Evolutionary conservation across 2,888 invertebrate genomes (phyloP), one percentile per base, ranked within the genome.

Genomic region (Sarcophaga carnaria): DNA sequence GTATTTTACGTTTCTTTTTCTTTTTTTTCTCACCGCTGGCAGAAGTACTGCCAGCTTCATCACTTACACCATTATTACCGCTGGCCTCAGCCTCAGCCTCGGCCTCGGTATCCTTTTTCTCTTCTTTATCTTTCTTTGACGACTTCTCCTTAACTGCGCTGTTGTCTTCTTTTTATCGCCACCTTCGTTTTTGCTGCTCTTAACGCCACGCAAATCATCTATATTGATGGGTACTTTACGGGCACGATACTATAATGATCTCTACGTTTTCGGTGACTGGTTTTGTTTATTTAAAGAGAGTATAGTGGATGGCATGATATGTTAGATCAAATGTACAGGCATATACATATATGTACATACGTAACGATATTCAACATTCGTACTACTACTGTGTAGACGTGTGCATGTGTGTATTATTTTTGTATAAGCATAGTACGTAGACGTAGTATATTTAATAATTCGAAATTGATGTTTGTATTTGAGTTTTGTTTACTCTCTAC

Each of bases 1-100:
- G 96, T 79, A 99, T 97, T 94, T 98, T 98, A 90, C 97, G 96
- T 93, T 97, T 97, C 90, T 97, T 96, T 91, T 96, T 96, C 90
- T 96, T 92, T 79, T 92, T 92, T 47, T 92, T 89, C 88, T 88
- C 88, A 54, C 75, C 88, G n/a, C 45, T 74, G 47, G 54, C 84
- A 17, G 79, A 71, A 12, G 62, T 47, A 6, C 81, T 81, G 5
- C 89, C 88, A 5, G 88, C 88, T 5, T 90, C 89, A 67, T 88
- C 90, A 49, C 87, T 89, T 4, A 87, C 89, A 66, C 84, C 84
- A 83, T 85, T 88, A 69, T 80, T 87, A 70, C 87, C 88, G 37
- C 88, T 91, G 4, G 82, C 90, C 54, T 92, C 92, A 0, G 80
- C 89, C 10, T 83, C 87, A 45, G 22, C 22, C 22, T 22, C 22